phyloP scores from a whole-genome alignment of 2,797 vertebrate species.

The Serranus cabrilla region DNA sequence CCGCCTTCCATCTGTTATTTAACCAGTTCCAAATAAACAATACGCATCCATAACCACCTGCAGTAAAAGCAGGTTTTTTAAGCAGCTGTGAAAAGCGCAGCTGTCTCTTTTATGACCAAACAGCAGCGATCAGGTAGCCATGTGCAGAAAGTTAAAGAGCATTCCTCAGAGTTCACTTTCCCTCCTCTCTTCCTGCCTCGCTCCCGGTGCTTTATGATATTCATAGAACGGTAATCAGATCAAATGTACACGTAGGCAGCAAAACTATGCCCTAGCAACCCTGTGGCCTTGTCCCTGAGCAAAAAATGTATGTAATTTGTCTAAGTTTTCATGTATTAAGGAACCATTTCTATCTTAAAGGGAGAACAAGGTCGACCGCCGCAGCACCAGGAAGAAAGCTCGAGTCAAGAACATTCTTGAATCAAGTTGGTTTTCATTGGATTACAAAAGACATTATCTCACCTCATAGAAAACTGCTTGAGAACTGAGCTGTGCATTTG shows the following conservation, averaged over 20 bases:
- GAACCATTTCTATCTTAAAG: slow-evolving; percentile 10
- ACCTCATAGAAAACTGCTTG: not conserved
- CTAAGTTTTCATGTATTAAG: slow-evolving; percentile 11
- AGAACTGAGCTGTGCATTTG: not conserved
- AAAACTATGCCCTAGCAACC: not conserved
- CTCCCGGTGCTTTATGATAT: slow-evolving; percentile 31
- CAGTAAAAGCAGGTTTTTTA: slow-evolving; percentile 51
- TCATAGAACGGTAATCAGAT: slow-evolving; percentile 34
- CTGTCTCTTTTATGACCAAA: slow-evolving; percentile 55
- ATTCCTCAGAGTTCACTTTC: slow-evolving; percentile 59
- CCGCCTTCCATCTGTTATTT: slow-evolving; percentile 2
- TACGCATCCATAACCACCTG: slow-evolving; percentile 35
- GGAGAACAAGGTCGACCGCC: slow-evolving; percentile 1
- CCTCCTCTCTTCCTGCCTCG: slow-evolving; percentile 25
- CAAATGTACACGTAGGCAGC: slow-evolving; percentile 19
- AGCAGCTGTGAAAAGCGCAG: slow-evolving; percentile 47
- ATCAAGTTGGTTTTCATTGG: slow-evolving; percentile 38
- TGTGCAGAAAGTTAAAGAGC: slow-evolving; percentile 40
- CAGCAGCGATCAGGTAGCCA: slow-evolving; percentile 52
- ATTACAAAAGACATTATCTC: slow-evolving; percentile 26
- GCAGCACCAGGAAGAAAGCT: slow-evolving; percentile 13
- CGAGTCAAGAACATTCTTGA: slow-evolving; percentile 28
- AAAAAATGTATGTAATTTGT: not conserved
- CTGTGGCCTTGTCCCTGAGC: not conserved
- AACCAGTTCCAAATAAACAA: slow-evolving; percentile 56